phyloP scores from a whole-genome alignment of 2,113 vertebrate species.

The Cervus canadensis region DNA sequence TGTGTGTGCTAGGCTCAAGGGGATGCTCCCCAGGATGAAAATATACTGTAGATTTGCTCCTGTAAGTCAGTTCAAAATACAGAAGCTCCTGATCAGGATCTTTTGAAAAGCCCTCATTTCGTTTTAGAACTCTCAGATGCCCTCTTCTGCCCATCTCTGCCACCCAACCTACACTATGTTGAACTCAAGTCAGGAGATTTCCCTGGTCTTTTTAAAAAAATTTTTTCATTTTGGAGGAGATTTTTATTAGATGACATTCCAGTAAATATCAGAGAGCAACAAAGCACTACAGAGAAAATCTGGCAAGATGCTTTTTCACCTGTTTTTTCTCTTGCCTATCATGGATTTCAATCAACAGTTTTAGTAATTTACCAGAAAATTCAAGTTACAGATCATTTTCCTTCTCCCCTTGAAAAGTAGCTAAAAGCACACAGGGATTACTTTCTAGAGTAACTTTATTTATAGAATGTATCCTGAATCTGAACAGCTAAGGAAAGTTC shows the following conservation, averaged over 20 bases:
- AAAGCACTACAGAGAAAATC: background rate
- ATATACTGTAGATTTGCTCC: background rate
- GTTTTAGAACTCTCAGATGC: background rate
- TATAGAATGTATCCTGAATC: background rate
- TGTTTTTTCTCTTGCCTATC: constrained; percentile 24
- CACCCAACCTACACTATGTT: background rate
- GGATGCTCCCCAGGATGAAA: background rate
- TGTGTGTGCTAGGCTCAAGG: background rate
- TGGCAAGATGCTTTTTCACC: background rate
- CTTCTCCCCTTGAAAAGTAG: constrained; percentile 15
- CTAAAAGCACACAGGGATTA: background rate
- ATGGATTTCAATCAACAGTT: background rate
- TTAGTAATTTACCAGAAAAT: background rate
- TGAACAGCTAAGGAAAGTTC: background rate
- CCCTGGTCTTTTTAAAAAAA: background rate
- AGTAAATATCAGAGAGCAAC: constrained; percentile 9
- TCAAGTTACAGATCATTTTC: background rate
- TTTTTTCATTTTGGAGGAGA: background rate
- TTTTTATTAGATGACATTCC: background rate
- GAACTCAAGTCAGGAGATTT: background rate
- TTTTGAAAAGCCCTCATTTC: background rate
- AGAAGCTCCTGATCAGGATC: background rate
- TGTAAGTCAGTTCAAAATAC: background rate
- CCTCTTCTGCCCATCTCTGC: background rate
- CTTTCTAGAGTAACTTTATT: background rate